These are phyloP conservation scores for Aphelenchoides avenae DNA, from an alignment of 1,140 invertebrate genomes.

Conservation along the genomic window DNA sequence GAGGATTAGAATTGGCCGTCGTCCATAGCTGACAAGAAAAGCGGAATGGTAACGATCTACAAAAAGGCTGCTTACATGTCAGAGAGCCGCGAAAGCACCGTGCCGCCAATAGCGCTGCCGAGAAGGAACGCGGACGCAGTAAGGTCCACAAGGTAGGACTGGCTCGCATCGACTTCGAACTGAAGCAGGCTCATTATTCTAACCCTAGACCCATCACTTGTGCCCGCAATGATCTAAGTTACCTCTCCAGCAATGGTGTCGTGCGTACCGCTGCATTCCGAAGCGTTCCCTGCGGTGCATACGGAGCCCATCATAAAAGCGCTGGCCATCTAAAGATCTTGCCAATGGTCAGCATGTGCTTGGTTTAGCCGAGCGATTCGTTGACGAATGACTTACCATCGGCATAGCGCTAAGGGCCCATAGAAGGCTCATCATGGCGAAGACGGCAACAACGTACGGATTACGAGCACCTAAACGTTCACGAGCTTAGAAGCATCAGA, in stretches of 20 bases:
- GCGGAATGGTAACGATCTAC: slow-evolving; percentile 2
- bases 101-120: slow-evolving; percentile 13
- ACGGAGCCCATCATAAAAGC: slow-evolving; percentile 4
- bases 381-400: too few species aligned
- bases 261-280: neutral
- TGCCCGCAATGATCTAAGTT: neutral
- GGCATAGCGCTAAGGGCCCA: slow-evolving; percentile 8
- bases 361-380: neutral
- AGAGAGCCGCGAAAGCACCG: slow-evolving; percentile 10
- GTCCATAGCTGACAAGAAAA: slow-evolving; percentile 14
- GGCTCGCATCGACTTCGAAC: slow-evolving; percentile 10
- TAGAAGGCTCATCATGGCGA: neutral
- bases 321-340: neutral
- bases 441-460: slow-evolving; percentile 7
- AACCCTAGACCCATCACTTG: too few species aligned
- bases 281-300: neutral
- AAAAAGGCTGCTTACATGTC: slow-evolving; percentile 21
- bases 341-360: neutral
- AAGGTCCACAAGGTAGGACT: slow-evolving; percentile 16
- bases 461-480: neutral
- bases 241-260: neutral
- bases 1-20: slow-evolving; percentile 16
- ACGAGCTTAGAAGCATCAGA: too few species aligned
- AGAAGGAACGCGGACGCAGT: slow-evolving; percentile 24
- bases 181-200: neutral